phyloP scores from a whole-genome alignment of 2,797 vertebrate genomes.

The Vespertilio murinus region DNA sequence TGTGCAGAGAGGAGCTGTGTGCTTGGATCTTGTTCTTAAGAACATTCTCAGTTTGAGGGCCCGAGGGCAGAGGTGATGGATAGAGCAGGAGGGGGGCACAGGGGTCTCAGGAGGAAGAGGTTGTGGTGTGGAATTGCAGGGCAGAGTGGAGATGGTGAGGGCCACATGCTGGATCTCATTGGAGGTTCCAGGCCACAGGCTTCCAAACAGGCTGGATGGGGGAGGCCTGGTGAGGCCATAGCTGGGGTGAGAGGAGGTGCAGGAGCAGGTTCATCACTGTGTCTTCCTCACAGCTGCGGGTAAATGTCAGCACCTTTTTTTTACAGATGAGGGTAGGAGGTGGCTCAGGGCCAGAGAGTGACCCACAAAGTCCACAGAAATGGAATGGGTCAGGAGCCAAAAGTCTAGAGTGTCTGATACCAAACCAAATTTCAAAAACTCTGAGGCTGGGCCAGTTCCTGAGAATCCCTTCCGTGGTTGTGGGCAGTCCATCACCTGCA shows the following conservation, averaged over 20 bases:
- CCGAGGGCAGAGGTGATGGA: background rate
- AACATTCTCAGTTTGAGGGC: background rate
- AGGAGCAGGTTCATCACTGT: background rate
- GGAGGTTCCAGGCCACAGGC: background rate
- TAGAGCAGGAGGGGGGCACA: background rate
- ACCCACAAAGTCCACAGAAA: background rate
- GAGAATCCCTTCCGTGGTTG: background rate
- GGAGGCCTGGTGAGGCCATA: background rate
- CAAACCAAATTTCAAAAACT: background rate
- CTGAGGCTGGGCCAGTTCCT: background rate
- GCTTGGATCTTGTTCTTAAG: background rate
- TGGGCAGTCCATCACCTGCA: background rate
- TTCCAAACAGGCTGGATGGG: background rate
- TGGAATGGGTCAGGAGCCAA: background rate
- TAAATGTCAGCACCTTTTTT: background rate
- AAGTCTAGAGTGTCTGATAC: background rate
- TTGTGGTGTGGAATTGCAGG: background rate
- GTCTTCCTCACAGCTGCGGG: background rate
- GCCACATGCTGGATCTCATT: background rate
- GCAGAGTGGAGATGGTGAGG: background rate
- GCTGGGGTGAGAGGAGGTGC: background rate
- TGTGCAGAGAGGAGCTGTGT: background rate
- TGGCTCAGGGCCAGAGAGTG: background rate
- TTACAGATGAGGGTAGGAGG: background rate
- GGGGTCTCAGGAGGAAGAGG: background rate